These are phyloP conservation scores for Nomada hirtipes DNA, from an alignment of 2,888 invertebrate genomes.

Conservation along the genomic window DNA sequence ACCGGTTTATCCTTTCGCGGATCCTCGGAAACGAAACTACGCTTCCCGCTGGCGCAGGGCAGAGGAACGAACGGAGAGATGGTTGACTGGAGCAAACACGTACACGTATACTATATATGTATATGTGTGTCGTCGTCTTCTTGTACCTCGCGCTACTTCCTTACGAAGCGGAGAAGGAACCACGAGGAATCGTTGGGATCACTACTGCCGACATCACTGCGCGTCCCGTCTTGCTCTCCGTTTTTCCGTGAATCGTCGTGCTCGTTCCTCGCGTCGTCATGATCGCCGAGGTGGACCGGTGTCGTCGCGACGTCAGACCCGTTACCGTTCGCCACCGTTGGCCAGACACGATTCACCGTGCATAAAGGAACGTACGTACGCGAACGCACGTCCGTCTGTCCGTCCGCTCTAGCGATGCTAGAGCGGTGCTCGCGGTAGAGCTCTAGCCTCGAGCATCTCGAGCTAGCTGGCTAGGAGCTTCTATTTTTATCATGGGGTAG, in stretches of 20 bases:
- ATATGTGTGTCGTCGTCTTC: too few species aligned
- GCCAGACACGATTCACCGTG: conserved; percentile 20
- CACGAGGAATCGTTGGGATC: conserved; percentile 23
- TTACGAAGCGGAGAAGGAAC: conserved; percentile 28
- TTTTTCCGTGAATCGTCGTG: neutral
- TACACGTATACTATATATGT: conserved; percentile 10
- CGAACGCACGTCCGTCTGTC: conserved; percentile 2
- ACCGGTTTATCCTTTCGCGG: neutral
- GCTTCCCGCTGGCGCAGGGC: neutral
- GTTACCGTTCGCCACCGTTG: conserved; percentile 6
- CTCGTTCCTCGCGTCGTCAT: conserved; percentile 23
- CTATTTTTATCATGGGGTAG: conserved; percentile 84
- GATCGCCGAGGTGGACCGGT: conserved; percentile 31
- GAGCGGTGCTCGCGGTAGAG: conserved; percentile 61
- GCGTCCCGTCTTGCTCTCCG: neutral
- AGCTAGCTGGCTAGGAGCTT: conserved; percentile 80
- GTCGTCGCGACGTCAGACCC: conserved; percentile 19
- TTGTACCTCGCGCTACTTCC: neutral
- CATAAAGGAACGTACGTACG: neutral
- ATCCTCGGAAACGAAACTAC: neutral
- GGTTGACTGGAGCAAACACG: neutral
- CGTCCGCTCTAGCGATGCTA: conserved; percentile 67
- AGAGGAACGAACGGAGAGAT: neutral
- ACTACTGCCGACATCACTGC: conserved; percentile 19
- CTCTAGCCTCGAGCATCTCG: conserved; percentile 70